Evolutionary conservation across 2,888 invertebrate genomes (phyloP).

Genomic region (Cinara cedri): DNA sequence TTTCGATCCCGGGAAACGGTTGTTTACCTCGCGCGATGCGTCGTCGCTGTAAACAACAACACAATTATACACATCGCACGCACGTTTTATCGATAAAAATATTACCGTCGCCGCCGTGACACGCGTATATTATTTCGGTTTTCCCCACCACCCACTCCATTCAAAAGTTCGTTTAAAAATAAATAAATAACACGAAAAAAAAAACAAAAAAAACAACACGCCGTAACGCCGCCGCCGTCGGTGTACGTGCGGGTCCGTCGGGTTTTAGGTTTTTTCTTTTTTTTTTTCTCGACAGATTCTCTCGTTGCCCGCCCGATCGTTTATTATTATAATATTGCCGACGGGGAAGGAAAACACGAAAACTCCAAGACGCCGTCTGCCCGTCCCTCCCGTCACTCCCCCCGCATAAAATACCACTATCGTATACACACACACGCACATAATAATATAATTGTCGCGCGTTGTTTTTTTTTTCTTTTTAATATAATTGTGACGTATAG

Average conservation of each 20-base stretch:
- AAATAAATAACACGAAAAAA: slow-evolving; percentile 4
- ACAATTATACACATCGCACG: too few species aligned
- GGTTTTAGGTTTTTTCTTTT: neutral
- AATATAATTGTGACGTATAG: neutral
- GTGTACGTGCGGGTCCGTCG: neutral
- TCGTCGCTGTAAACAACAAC: slow-evolving; percentile 39
- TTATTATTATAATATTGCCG: neutral
- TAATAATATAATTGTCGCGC: neutral
- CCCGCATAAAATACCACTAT: neutral
- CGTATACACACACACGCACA: too few species aligned
- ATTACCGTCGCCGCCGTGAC: slow-evolving; percentile 13
- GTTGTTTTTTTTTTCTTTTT: too few species aligned
- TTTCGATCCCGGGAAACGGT: slow-evolving; percentile 15
- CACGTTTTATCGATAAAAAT: slow-evolving; percentile 26
- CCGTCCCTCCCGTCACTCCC: neutral
- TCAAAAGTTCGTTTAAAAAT: slow-evolving; percentile 14
- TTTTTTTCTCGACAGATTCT: slow-evolving; percentile 26
- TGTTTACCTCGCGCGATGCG: slow-evolving; percentile 7
- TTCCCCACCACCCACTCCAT: too few species aligned
- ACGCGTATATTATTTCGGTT: slow-evolving; percentile 9
- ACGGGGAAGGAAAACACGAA: neutral
- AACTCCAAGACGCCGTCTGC: slow-evolving; percentile 7
- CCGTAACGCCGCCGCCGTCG: neutral
- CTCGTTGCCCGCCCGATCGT: slow-evolving; percentile 27
- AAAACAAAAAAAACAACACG: neutral